These are phyloP conservation scores for Trachelus stipa DNA, from an alignment of 2,888 invertebrate genomes.

Conservation along the genomic window DNA sequence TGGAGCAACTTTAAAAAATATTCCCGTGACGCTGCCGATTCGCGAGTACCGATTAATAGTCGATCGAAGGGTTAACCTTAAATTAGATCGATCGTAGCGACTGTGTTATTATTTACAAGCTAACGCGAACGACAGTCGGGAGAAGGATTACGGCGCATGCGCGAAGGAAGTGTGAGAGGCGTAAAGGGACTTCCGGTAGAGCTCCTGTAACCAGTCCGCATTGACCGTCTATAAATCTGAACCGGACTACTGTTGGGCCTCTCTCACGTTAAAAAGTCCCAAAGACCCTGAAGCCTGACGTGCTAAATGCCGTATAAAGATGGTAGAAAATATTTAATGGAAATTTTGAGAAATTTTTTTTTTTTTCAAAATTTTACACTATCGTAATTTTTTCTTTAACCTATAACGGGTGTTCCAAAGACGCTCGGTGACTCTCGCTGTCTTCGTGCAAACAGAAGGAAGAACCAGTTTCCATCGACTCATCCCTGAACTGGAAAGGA, in stretches of 20 bases:
- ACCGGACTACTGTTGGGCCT: too few species aligned
- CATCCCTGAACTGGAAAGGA: not conserved
- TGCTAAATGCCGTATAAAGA: not conserved
- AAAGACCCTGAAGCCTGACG: not conserved
- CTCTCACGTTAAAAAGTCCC: not conserved
- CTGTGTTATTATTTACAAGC: too few species aligned
- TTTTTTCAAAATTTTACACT: too few species aligned
- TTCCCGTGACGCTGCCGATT: too few species aligned
- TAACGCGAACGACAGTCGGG: not conserved
- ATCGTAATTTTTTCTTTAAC: too few species aligned
- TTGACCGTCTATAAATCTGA: too few species aligned
- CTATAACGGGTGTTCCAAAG: not conserved
- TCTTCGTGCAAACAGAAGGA: not conserved
- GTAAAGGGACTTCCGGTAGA: not conserved
- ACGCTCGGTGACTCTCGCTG: not conserved
- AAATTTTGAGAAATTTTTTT: not conserved
- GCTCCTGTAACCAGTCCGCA: too few species aligned
- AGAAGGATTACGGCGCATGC: slow-evolving; percentile 41
- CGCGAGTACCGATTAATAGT: too few species aligned
- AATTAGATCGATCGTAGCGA: not conserved
- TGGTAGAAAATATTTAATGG: not conserved
- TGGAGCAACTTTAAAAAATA: not conserved
- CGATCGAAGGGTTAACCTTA: not conserved
- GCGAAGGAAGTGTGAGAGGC: slow-evolving; percentile 41
- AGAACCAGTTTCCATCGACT: not conserved